phyloP scores from a whole-genome alignment of 1,140 invertebrate species.

The Sycophaga agraensis region DNA sequence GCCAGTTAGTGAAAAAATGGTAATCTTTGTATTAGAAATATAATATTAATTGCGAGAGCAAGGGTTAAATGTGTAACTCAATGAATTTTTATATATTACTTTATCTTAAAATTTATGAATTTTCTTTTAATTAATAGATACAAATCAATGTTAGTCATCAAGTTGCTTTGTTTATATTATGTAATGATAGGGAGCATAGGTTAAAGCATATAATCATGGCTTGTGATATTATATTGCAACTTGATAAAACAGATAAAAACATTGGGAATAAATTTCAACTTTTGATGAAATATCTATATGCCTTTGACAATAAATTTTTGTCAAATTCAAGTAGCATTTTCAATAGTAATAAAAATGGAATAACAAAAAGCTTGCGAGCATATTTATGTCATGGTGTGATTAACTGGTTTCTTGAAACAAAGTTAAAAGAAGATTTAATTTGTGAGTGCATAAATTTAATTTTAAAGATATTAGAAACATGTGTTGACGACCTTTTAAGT shows the following conservation, averaged over 20 bases:
- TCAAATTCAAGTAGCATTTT: constrained; percentile 35
- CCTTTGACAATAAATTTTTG: constrained; percentile 37
- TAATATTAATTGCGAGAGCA: no score
- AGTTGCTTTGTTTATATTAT: constrained; percentile 40
- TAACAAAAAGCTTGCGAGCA: constrained; percentile 43
- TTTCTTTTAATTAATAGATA: constrained; percentile 32
- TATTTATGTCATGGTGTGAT: constrained; percentile 47
- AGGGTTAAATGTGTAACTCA: no score
- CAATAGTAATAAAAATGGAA: constrained; percentile 26
- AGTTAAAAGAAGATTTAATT: constrained; percentile 15
- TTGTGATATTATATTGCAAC: constrained; percentile 38
- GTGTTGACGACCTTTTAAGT: constrained; percentile 41
- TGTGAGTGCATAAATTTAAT: constrained; percentile 27
- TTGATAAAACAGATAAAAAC: constrained; percentile 10
- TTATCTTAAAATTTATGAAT: neutral
- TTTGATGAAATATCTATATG: constrained; percentile 37
- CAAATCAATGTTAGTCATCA: constrained; percentile 42
- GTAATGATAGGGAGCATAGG: constrained; percentile 31
- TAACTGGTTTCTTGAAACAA: constrained; percentile 36
- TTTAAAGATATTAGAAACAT: constrained; percentile 34
- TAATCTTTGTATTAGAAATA: no score
- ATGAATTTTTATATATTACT: neutral
- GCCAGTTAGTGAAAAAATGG: constrained; percentile 27
- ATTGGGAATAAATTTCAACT: constrained; percentile 20
- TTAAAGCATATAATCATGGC: constrained; percentile 39